Percentiles rank a stretch among this genome's conserved stretches.
Evolutionary conservation across 2,113 vertebrate species (phyloP).

Genomic region (Camelus dromedarius): DNA sequence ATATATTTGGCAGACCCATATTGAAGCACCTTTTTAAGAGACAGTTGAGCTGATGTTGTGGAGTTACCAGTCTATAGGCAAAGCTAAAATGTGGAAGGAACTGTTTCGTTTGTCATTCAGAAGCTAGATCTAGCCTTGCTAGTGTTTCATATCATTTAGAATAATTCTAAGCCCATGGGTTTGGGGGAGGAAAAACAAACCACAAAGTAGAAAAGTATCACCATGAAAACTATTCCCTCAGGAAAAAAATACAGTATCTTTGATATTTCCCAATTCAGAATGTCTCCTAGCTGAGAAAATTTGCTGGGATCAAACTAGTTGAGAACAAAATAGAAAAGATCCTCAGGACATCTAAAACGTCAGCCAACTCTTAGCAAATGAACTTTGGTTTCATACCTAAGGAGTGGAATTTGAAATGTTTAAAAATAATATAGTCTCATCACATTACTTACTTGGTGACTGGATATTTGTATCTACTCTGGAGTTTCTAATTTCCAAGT

Average conservation of each 20-base stretch:
- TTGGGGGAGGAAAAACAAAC: neutral
- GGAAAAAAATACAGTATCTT: neutral
- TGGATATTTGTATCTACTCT: neutral
- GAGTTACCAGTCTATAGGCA: neutral
- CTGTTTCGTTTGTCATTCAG: neutral
- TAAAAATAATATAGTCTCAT: neutral
- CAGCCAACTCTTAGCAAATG: neutral
- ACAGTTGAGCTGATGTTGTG: neutral
- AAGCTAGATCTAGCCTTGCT: neutral
- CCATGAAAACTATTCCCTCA: neutral
- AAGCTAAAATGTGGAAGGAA: neutral
- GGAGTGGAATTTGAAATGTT: neutral
- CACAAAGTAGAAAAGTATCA: neutral
- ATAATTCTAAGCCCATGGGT: neutral
- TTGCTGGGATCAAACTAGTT: neutral
- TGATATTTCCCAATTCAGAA: neutral
- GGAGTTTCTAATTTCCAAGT: neutral
- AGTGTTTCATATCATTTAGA: neutral
- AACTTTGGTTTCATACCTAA: neutral
- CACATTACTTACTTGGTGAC: neutral
- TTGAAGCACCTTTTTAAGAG: neutral
- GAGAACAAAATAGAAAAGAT: neutral
- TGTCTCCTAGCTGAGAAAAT: conserved; percentile 36
- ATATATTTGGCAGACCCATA: neutral
- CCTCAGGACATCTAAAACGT: neutral